Percentiles rank a stretch among this genome's conserved stretches.
Conservation (phyloP, 2,888 invertebrate species). For the Frankliniella fusca region DNA sequence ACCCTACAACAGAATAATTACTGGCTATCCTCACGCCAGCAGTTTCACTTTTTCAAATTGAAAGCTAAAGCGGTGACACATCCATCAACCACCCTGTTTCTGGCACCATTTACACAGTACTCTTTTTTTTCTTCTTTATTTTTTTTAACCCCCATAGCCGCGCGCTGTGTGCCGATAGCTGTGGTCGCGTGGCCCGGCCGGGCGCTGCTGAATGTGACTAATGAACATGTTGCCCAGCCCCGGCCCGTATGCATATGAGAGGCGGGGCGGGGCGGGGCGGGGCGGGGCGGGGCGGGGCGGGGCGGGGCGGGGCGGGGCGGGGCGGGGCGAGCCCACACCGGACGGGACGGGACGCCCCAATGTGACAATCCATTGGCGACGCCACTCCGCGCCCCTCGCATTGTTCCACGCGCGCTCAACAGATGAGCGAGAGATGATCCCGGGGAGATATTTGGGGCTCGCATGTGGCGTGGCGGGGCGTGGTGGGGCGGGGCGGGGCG, state of each 20-base stretch:
- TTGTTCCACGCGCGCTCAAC: not conserved
- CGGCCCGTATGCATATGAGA: not conserved
- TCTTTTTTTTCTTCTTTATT: no score
- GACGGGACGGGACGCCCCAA: not conserved
- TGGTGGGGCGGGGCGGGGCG: not conserved
- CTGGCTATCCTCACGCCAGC: no score
- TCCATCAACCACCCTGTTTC: no score
- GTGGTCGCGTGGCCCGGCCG: no score
- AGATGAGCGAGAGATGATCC: not conserved
- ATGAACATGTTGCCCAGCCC: not conserved
- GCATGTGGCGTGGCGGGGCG: not conserved
- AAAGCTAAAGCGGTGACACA: no score
- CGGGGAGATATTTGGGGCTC: not conserved
- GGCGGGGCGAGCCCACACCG: not conserved
- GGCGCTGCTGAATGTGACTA: slow-evolving; percentile 8
- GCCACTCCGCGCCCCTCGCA: not conserved
- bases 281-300: not conserved
- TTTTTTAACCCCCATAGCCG: no score
- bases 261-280: not conserved
- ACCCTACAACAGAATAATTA: no score
- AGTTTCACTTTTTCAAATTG: no score
- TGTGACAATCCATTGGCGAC: slow-evolving; percentile 1
- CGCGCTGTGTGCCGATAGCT: no score
- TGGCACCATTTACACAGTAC: no score
- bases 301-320: not conserved